phyloP scores from a whole-genome alignment of 2,113 vertebrate genomes.

The Paramisgurnus dabryanus region DNA sequence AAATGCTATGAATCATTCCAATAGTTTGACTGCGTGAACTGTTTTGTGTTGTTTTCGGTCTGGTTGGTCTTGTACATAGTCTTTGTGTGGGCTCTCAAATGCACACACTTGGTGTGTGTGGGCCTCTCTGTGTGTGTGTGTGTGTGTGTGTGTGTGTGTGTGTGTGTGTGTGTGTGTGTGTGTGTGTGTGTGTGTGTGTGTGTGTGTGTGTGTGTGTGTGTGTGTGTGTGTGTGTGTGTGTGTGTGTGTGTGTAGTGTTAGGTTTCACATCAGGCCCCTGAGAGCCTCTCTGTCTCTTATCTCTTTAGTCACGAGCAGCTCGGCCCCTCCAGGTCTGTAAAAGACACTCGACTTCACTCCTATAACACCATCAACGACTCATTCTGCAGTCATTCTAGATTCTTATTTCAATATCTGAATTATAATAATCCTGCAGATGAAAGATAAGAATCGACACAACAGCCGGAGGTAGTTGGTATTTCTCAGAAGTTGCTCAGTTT shows the following conservation, averaged over 20 bases:
- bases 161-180: slow-evolving; percentile 20
- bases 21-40: too few species aligned
- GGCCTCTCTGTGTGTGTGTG: slow-evolving; percentile 18
- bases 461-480: too few species aligned
- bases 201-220: slow-evolving; percentile 21
- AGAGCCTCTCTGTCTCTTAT: slow-evolving; percentile 17
- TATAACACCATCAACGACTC: not conserved
- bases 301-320: not conserved
- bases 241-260: slow-evolving; percentile 10
- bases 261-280: slow-evolving; percentile 17
- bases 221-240: slow-evolving; percentile 28
- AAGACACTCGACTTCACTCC: slow-evolving; percentile 3
- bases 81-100: not conserved
- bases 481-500: too few species aligned
- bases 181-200: slow-evolving; percentile 12
- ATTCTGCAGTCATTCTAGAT: not conserved
- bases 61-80: slow-evolving; percentile 15
- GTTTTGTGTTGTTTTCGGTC: not conserved
- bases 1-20: too few species aligned
- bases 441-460: not conserved
- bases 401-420: not conserved
- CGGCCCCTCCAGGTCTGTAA: slow-evolving; percentile 18
- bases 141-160: slow-evolving; percentile 24
- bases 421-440: too few species aligned
- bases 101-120: not conserved